Evolutionary conservation across 2,113 vertebrate species (phyloP).

Genomic region (Chrysochloris asiatica): DNA sequence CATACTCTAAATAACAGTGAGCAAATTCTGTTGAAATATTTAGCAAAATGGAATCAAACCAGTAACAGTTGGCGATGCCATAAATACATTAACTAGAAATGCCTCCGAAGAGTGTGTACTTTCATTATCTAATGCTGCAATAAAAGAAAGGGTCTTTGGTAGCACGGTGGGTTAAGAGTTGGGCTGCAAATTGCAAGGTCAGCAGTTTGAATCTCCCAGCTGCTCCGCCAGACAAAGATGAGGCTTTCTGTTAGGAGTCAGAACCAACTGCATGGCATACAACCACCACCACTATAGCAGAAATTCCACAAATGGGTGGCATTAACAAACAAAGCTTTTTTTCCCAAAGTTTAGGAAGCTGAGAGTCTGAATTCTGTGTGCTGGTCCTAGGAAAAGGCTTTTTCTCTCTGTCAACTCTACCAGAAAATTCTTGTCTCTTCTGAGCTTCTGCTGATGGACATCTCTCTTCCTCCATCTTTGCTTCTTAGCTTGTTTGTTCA

Average conservation of each 20-base stretch:
- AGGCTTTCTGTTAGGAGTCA: too few species aligned
- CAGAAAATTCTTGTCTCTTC: neutral
- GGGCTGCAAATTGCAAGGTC: too few species aligned
- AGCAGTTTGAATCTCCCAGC: too few species aligned
- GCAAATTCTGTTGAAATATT: constrained; percentile 88
- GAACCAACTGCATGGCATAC: too few species aligned
- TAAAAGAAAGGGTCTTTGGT: too few species aligned
- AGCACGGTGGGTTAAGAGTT: too few species aligned
- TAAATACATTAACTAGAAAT: constrained; percentile 92
- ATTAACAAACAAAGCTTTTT: neutral
- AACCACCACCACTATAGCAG: too few species aligned
- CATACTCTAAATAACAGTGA: constrained; percentile 87
- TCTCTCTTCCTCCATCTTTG: neutral
- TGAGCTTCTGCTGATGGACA: neutral
- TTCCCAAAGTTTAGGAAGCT: neutral
- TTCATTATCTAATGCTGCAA: neutral
- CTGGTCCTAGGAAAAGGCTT: neutral
- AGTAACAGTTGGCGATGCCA: constrained; percentile 91
- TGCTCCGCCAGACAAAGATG: too few species aligned
- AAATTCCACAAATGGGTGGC: neutral
- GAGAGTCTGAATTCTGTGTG: neutral
- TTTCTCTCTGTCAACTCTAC: neutral
- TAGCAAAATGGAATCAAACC: constrained; percentile 91
- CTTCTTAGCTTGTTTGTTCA: neutral
- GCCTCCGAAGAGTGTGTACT: constrained; percentile 71